Percentiles rank a stretch among this genome's conserved stretches.
Evolutionary conservation across 2,113 vertebrate species (phyloP).

Genomic region (Terrapene triunguis): DNA sequence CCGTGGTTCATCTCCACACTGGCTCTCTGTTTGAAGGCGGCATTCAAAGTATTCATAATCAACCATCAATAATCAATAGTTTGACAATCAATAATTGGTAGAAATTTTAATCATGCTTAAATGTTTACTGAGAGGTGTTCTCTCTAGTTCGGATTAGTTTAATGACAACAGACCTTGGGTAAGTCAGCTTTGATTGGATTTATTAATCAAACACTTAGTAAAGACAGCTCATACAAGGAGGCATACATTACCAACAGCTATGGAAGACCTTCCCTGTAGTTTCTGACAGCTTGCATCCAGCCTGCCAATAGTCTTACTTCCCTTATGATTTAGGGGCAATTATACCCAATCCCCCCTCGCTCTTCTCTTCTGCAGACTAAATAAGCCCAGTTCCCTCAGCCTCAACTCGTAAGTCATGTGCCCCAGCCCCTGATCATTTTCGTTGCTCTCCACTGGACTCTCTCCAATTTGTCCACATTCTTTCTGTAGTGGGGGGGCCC

Average conservation of each 20-base stretch:
- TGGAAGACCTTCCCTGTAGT: neutral
- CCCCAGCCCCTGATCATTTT: too few species aligned
- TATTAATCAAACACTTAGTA: neutral
- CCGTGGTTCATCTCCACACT: neutral
- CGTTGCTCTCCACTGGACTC: too few species aligned
- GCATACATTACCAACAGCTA: neutral
- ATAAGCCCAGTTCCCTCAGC: too few species aligned
- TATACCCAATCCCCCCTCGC: too few species aligned
- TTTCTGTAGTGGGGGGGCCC: too few species aligned
- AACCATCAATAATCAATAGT: neutral
- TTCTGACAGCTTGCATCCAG: neutral
- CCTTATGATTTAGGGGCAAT: neutral
- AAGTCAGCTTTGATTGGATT: neutral
- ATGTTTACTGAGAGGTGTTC: neutral
- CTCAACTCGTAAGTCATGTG: too few species aligned
- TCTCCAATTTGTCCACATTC: too few species aligned
- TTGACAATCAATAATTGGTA: neutral
- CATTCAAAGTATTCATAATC: neutral
- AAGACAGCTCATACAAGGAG: neutral
- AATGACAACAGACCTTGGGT: neutral
- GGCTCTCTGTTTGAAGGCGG: neutral
- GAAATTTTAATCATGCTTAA: neutral
- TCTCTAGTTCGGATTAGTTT: neutral
- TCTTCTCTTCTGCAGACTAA: too few species aligned
- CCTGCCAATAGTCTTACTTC: neutral